Base-by-base conservation (phyloP, 2,113 vertebrate species). In the Megaleporinus macrocephalus region DNA sequence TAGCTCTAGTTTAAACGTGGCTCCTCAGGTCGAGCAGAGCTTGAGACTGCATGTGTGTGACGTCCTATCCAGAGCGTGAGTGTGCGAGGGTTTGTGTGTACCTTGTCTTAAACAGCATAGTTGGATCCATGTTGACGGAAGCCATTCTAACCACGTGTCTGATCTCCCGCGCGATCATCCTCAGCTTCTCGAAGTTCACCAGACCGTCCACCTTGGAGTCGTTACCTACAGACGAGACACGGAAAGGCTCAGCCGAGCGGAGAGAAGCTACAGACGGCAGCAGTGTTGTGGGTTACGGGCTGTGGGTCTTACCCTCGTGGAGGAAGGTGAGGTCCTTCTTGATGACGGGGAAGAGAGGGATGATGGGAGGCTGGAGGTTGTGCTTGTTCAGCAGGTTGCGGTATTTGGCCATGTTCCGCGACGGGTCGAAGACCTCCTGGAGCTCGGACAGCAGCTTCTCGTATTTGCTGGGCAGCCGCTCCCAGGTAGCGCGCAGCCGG, bases 251-350 rank as follows among this genome's bases (percentile, higher is more conserved):
- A 24, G 36, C n/a, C 27, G 18, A 15, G 4, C 7, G 11, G 49
- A 57, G n/a, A 20, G 16, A 26, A 0, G 0, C n/a, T 2, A 51
- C 13, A 66, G 65, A 2, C 1, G 16, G 30, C 18, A 41, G 16
- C 11, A 44, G 41, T 1, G 14, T 0, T 26, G 27, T 27, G 12
- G 22, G 65, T 18, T 70, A 84, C 59, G 22, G 66, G 30, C 49
- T 11, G 29, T 30, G 44, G n/a, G 22, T 29, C 4, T 90, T 92
- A 98, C 98, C 98, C 96, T 99, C 98, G 0, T 99, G 98, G 55
- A 99, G 95, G 87, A 99, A 99, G 0, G 98, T 99, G 79, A 99
- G 97, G 89, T 99, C 98, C 90, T 99, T 99, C 93, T 99, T 99
- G 89, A 99, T 98, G 89, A 99, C 97, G 0, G 98, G 98, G 88